Evolutionary conservation across 2,113 vertebrate species (phyloP).

Genomic region (Nansenia antarctica): DNA sequence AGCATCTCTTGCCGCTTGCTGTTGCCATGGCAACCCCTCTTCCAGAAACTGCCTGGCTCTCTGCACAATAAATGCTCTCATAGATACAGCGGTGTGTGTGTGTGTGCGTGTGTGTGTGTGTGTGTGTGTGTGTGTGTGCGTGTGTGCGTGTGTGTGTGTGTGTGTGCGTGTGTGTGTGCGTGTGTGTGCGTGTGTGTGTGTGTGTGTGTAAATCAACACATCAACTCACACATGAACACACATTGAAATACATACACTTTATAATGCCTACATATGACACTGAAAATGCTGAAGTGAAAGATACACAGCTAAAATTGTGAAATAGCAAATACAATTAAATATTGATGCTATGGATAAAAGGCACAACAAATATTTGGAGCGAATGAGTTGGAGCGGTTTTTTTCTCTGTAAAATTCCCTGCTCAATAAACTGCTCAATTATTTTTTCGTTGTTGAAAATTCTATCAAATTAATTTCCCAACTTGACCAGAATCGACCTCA

Average conservation of each 20-base stretch:
- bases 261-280: neutral
- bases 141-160: no score
- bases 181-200: no score
- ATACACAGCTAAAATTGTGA: neutral
- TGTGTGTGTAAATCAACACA: conserved; percentile 4
- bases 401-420: no score
- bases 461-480: no score
- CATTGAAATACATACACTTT: neutral
- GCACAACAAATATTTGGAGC: no score
- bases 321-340: neutral
- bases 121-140: no score
- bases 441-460: no score
- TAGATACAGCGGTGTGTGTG: conserved; percentile 43
- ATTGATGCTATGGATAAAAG: neutral
- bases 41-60: conserved; percentile 66
- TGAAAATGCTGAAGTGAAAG: neutral
- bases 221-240: neutral
- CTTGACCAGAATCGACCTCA: no score
- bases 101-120: no score
- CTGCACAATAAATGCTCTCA: conserved; percentile 62
- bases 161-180: no score
- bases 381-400: no score
- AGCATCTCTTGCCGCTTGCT: conserved; percentile 69
- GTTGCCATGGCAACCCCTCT: conserved; percentile 80
- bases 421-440: no score